Conservation (phyloP, 1,140 invertebrate genomes). For the Linepithema humile region DNA sequence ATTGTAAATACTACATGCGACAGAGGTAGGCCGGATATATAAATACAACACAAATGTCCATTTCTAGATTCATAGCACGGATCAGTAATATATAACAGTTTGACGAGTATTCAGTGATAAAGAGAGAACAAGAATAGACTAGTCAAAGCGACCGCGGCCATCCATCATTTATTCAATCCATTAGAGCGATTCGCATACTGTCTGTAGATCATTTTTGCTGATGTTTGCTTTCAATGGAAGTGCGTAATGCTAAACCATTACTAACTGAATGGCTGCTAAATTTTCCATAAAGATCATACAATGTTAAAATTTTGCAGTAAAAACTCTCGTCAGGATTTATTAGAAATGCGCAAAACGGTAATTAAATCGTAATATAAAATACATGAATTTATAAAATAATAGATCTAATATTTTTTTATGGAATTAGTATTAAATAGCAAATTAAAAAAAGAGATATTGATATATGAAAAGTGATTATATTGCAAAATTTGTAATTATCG, state of each 20-base stretch:
- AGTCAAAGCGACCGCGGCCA: slow-evolving; percentile 71
- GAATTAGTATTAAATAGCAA: background rate
- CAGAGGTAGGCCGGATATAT: background rate
- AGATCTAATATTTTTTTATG: background rate
- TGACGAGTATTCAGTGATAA: slow-evolving; percentile 54
- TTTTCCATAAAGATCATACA: background rate
- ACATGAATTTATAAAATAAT: background rate
- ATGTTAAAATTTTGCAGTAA: slow-evolving; percentile 20
- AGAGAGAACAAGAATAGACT: slow-evolving; percentile 69
- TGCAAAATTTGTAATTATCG: slow-evolving; percentile 18
- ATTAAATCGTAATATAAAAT: slow-evolving; percentile 11
- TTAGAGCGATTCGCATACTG: slow-evolving; percentile 74
- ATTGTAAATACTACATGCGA: background rate
- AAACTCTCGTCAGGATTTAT: background rate
- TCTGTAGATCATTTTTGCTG: slow-evolving; percentile 76
- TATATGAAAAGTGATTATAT: slow-evolving; percentile 1
- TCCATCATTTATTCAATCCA: slow-evolving; percentile 82
- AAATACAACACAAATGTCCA: background rate
- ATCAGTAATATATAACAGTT: slow-evolving; percentile 25
- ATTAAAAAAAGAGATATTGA: background rate
- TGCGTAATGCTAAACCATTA: slow-evolving; percentile 42
- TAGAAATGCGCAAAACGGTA: background rate
- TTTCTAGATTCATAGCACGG: slow-evolving; percentile 19
- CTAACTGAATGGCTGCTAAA: slow-evolving; percentile 3
- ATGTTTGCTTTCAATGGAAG: slow-evolving; percentile 67